Evolutionary conservation across 37 sponge, comb jelly and placozoan genomes (phyloP).

Genomic region (Chondrilla cf. caribensis): DNA sequence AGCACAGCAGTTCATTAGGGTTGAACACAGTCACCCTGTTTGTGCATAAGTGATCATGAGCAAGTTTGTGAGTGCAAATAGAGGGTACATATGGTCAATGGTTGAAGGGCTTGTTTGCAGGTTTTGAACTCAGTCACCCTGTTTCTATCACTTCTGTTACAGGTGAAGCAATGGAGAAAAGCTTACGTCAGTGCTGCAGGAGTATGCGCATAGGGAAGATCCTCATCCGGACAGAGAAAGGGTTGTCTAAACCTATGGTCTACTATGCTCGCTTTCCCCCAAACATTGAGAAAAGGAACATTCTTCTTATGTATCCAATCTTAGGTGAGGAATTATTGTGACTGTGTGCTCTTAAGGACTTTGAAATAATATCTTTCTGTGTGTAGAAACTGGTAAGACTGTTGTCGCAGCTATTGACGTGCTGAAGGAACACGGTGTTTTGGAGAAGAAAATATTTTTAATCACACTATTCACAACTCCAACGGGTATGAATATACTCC

Average conservation of each 20-base stretch:
- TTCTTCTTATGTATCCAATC: constrained; percentile 82
- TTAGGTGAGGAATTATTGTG: constrained; percentile 73
- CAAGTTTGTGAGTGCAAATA: too few relatives aligned
- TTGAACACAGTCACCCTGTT: too few relatives aligned
- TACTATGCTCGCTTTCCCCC: constrained; percentile 90
- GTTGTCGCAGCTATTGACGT: constrained; percentile 60
- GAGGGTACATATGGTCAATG: too few relatives aligned
- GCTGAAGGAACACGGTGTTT: constrained; percentile 80
- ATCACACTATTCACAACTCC: constrained; percentile 78
- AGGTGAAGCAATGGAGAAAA: constrained; percentile 98
- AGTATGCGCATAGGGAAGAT: constrained; percentile 95
- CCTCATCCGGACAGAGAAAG: constrained; percentile 69
- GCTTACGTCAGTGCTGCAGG: constrained; percentile 82
- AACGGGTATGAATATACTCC: neutral
- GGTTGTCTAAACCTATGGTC: constrained; percentile 52
- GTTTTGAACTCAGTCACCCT: too few relatives aligned
- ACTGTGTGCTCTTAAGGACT: neutral
- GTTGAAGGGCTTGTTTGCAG: too few relatives aligned
- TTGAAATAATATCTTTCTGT: too few relatives aligned
- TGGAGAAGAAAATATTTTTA: constrained; percentile 69
- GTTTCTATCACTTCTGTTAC: too few relatives aligned
- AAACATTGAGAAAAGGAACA: constrained; percentile 74
- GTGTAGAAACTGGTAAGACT: constrained; percentile 80
- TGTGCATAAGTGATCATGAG: too few relatives aligned
- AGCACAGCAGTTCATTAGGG: too few relatives aligned